Percentiles rank a stretch among this genome's conserved stretches.
These are phyloP conservation scores for Epiblema foenella DNA, from an alignment of 2,888 invertebrate genomes.

Conservation along the genomic window DNA sequence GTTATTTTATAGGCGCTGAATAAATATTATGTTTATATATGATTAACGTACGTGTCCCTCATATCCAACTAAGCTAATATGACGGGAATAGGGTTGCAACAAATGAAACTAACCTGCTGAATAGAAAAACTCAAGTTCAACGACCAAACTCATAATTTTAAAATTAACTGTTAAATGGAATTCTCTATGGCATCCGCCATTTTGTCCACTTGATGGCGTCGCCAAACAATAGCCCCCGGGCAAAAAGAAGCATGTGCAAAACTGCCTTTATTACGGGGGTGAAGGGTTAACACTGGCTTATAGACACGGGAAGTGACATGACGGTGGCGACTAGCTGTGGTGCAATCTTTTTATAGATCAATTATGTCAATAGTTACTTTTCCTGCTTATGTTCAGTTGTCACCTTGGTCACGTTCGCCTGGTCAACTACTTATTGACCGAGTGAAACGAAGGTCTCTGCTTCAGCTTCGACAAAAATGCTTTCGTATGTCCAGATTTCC, in stretches of 20 bases:
- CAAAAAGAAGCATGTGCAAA: constrained; percentile 59
- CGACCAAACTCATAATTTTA: background rate
- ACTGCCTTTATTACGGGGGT: constrained; percentile 66
- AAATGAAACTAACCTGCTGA: background rate
- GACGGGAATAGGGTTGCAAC: background rate
- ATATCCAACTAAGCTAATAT: background rate
- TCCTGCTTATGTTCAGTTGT: no score
- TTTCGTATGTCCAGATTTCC: no score
- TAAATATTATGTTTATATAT: no score
- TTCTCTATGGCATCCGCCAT: constrained; percentile 18
- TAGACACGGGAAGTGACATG: constrained; percentile 12
- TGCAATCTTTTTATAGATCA: no score
- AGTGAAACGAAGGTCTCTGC: no score
- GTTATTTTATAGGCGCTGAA: no score
- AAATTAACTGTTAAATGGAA: background rate
- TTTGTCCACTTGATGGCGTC: constrained; percentile 56
- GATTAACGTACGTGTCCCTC: background rate
- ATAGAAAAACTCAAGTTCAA: background rate
- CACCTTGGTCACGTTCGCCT: no score
- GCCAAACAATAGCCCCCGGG: constrained; percentile 56
- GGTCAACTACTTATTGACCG: no score
- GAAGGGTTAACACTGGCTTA: constrained; percentile 51
- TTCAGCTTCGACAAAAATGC: no score
- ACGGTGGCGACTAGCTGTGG: background rate
- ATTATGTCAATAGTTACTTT: no score